Evolutionary conservation across 1,140 invertebrate species (phyloP).

Genomic region (Sarcophaga peregrina): DNA sequence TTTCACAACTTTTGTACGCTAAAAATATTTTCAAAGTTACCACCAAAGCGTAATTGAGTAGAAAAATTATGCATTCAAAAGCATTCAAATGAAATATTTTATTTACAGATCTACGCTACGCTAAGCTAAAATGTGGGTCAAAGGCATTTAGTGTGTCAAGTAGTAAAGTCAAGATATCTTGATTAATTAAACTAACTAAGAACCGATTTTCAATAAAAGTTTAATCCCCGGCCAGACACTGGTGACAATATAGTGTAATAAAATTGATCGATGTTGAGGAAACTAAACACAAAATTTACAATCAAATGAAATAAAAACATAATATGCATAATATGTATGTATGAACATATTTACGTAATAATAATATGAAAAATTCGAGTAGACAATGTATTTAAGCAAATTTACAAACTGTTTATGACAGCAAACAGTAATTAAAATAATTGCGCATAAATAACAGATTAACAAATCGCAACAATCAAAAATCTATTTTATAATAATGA

Average conservation of each 20-base stretch:
- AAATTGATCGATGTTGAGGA: no score
- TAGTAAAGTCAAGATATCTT: neutral
- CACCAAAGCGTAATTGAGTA: neutral
- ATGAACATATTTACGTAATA: no score
- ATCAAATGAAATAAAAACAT: no score
- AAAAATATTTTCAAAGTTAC: neutral
- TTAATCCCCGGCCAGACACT: no score
- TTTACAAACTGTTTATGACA: conserved; percentile 31
- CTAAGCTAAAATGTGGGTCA: neutral
- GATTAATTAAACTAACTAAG: neutral
- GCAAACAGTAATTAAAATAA: conserved; percentile 40
- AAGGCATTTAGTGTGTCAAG: neutral
- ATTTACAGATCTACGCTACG: no score
- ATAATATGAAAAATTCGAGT: neutral
- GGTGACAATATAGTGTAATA: no score
- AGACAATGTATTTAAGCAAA: conserved; percentile 20
- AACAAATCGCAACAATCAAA: conserved; percentile 32
- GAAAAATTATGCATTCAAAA: neutral
- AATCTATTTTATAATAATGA: conserved; percentile 15
- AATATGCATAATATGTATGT: no score
- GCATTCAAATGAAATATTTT: no score
- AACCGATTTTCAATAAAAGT: no score
- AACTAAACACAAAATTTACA: no score
- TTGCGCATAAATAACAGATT: conserved; percentile 39
- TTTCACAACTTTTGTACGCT: neutral